These are phyloP conservation scores for Malurus melanocephalus DNA, from an alignment of 2,113 vertebrate species.

Conservation along the genomic window DNA sequence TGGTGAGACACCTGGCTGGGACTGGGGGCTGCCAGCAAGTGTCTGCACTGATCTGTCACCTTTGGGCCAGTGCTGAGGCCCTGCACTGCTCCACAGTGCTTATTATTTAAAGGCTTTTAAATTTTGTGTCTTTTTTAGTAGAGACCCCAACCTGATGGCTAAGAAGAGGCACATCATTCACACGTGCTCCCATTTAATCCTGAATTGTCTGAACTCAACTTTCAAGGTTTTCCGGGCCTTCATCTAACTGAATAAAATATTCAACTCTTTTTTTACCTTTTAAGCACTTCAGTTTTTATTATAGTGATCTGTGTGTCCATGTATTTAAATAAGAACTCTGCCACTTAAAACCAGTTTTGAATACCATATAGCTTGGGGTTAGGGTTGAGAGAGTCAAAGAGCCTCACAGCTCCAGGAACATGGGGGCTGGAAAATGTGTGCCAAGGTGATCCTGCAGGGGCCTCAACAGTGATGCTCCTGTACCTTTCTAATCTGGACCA, in stretches of 20 bases:
- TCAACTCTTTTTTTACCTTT: background rate
- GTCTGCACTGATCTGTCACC: background rate
- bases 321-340: background rate
- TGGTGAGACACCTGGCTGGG: background rate
- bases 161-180: background rate
- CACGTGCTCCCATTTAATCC: background rate
- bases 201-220: background rate
- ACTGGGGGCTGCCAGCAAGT: background rate
- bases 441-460: rapidly evolving
- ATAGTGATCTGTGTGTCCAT: background rate
- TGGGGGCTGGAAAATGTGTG: background rate
- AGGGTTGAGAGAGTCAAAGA: background rate
- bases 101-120: background rate
- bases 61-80: background rate
- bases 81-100: background rate
- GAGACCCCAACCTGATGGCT: background rate
- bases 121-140: background rate
- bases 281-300: background rate
- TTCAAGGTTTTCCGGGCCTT: background rate
- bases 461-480: background rate
- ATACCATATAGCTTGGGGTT: rapidly evolving
- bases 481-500: background rate
- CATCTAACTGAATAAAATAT: background rate
- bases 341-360: background rate
- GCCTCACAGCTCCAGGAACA: background rate